phyloP scores from a whole-genome alignment of 1,140 invertebrate species.

The Polyergus mexicanus region DNA sequence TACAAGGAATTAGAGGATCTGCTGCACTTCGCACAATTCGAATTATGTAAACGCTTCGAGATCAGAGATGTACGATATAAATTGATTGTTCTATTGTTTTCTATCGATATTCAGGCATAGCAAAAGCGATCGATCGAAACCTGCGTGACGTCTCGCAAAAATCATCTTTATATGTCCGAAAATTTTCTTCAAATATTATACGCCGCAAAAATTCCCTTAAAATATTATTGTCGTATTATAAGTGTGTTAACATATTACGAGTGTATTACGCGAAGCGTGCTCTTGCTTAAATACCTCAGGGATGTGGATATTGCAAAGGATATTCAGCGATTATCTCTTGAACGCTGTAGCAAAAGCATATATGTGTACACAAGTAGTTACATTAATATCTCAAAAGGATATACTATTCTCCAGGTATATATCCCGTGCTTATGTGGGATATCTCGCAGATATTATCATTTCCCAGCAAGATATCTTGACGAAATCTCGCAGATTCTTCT shows the following conservation, averaged over 20 bases:
- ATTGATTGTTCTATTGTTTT: constrained; percentile 1
- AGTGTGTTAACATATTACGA: neutral
- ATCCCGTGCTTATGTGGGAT: constrained; percentile 1
- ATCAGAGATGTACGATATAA: neutral
- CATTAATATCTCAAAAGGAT: constrained; percentile 8
- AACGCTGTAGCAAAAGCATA: neutral
- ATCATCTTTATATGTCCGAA: too few relatives aligned
- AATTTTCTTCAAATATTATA: neutral
- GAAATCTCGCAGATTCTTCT: constrained; percentile 41
- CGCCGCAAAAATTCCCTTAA: neutral
- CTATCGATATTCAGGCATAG: neutral
- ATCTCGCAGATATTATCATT: constrained; percentile 27
- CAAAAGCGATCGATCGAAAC: neutral
- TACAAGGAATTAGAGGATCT: neutral
- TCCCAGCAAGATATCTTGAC: constrained; percentile 39
- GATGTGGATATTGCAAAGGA: neutral
- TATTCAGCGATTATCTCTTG: neutral
- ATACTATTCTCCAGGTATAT: neutral
- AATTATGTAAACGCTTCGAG: too few relatives aligned
- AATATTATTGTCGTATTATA: neutral
- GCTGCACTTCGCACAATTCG: too few relatives aligned
- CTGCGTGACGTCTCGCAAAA: neutral
- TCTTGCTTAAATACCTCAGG: neutral
- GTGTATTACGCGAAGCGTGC: neutral
- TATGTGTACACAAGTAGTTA: neutral